phyloP scores from a whole-genome alignment of 2,888 invertebrate genomes.

The Nemurella pictetii region DNA sequence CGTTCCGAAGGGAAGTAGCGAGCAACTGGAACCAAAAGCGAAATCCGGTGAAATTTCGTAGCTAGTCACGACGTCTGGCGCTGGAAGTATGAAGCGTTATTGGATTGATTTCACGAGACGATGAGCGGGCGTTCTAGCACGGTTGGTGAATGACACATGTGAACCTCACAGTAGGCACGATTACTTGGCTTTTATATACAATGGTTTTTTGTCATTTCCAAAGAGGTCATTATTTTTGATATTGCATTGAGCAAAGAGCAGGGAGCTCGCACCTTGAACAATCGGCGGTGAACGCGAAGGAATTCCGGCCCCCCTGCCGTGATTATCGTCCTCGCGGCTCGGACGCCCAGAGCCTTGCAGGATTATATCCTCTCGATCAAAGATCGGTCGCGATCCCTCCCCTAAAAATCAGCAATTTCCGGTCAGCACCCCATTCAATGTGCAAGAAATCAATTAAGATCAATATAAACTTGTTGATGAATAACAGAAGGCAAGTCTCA shows the following conservation, averaged over 20 bases:
- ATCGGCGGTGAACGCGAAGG: not conserved
- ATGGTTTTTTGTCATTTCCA: not conserved
- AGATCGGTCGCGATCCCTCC: slow-evolving; percentile 43
- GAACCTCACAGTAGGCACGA: not conserved
- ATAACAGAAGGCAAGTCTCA: not conserved
- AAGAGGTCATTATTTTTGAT: not conserved
- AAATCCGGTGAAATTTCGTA: too few relatives aligned
- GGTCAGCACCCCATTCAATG: not conserved
- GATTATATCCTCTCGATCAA: slow-evolving; percentile 43
- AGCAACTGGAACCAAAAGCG: not conserved
- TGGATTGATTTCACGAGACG: too few relatives aligned
- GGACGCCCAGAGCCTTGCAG: slow-evolving; percentile 28
- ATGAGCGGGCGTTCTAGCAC: too few relatives aligned
- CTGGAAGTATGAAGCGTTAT: too few relatives aligned
- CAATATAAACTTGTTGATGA: not conserved
- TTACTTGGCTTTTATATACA: not conserved
- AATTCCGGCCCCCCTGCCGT: not conserved
- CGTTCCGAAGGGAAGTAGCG: not conserved
- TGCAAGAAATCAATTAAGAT: not conserved
- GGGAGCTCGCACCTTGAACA: slow-evolving; percentile 18
- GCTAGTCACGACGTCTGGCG: too few relatives aligned
- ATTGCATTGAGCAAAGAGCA: not conserved
- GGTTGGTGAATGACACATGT: too few relatives aligned
- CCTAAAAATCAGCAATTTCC: slow-evolving; percentile 34
- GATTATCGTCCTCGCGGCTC: not conserved